Evolutionary conservation across 2,797 vertebrate species (phyloP), one percentile per base, ranked within the genome.

Genomic region (Takifugu rubripes): DNA sequence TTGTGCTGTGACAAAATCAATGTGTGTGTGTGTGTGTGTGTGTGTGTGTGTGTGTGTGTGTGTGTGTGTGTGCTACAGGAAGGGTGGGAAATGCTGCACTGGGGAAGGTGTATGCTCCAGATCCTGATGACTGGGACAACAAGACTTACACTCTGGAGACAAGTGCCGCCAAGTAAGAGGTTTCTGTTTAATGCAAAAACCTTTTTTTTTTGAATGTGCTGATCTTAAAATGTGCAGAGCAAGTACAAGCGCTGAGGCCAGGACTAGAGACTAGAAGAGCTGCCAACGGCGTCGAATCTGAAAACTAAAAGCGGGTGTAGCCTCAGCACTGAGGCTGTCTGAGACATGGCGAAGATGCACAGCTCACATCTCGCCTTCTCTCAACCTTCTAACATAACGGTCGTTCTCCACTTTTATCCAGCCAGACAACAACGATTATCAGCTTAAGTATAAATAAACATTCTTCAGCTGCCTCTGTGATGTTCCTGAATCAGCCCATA

Each of bases 71-170:
- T 84, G 86, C 75, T 79, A 88, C 91, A 96, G 94, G 92, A 82
- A 89, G 89, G 83, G 88, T 91, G 89, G 91, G 84, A 67, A 90
- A 89, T 61, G 84, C 88, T 12, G 86, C 82, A 61, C 85, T 96
- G 61, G 95, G 94, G 57, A 92, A 93, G 81, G 94, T 95, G 64
- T 93, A 92, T 83, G 91, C 92, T 74, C 94, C 93, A 54, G 95
- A 96, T 90, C 92, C 89, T 50, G 94, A 97, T 79, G 94, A 96
- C 79, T 94, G 94, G 93, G 94, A 94, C 90, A 96, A 94, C 90
- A 97, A 95, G 90, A 97, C 94, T 61, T 97, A 94, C 83, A 85
- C 89, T 73, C 90, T 92, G 67, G 93, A 95, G 91, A 91, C 92
- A 79, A 91, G 92, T 59, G 87, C 91, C 69, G 89, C 92, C 77